Conservation (phyloP, 2,113 vertebrate species). For the Clarias gariepinus region DNA sequence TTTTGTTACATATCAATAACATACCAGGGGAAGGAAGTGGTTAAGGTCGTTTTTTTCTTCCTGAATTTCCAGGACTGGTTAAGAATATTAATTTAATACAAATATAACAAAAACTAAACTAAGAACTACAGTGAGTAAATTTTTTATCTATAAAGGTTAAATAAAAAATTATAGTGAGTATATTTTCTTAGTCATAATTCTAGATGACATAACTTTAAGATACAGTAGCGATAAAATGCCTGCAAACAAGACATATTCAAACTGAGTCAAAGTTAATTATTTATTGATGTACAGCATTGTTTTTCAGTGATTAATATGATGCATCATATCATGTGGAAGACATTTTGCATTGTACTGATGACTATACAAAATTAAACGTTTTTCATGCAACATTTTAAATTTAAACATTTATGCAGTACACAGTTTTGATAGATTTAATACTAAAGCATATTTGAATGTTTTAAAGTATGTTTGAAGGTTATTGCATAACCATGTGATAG, state of each 20-base stretch:
- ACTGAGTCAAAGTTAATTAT: neutral
- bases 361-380: neutral
- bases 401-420: neutral
- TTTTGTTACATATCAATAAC: neutral
- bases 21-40: neutral
- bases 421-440: no score
- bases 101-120: neutral
- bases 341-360: neutral
- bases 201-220: no score
- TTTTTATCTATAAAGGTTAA: no score
- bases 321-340: neutral
- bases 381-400: neutral
- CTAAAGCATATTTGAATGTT: neutral
- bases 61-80: neutral
- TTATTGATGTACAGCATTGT: neutral
- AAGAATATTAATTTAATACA: neutral
- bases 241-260: neutral
- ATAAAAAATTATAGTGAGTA: no score
- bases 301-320: neutral
- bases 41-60: neutral
- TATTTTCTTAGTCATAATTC: neutral
- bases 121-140: neutral
- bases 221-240: no score
- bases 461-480: neutral
- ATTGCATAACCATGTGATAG: slow-evolving; percentile 5